phyloP scores from a whole-genome alignment of 2,113 vertebrate genomes.

The Hirundichthys speculiger region DNA sequence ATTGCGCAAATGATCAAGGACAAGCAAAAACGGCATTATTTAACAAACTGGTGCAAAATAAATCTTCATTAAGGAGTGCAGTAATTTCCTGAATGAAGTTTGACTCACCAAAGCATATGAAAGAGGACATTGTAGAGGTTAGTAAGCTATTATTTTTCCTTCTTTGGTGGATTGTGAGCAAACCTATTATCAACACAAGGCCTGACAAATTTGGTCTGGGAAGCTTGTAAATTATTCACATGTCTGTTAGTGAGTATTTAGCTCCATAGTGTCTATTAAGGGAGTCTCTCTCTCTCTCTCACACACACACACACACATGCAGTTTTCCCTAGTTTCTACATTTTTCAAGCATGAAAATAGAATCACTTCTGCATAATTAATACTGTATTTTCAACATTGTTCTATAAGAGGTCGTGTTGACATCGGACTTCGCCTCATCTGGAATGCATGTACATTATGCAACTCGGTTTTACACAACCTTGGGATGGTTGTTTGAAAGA shows the following conservation, averaged over 20 bases:
- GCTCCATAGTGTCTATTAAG: slow-evolving; percentile 22
- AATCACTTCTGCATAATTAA: slow-evolving; percentile 31
- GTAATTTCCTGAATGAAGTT: no score
- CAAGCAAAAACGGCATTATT: no score
- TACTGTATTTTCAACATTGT: background rate
- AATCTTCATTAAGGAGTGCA: no score
- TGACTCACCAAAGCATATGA: no score
- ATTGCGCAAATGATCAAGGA: no score
- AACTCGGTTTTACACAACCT: slow-evolving; percentile 31
- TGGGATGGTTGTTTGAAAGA: slow-evolving; percentile 30
- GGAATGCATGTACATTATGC: slow-evolving; percentile 37
- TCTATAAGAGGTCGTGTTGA: slow-evolving; percentile 17
- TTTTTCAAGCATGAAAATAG: slow-evolving; percentile 19
- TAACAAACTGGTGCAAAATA: no score
- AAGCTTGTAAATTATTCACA: slow-evolving; percentile 58
- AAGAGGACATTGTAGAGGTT: no score
- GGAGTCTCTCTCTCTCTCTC: no score
- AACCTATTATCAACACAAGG: slow-evolving; percentile 15
- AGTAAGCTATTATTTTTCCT: no score
- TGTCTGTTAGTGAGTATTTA: slow-evolving; percentile 30
- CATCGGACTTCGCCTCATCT: slow-evolving; percentile 13
- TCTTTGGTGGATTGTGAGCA: no score
- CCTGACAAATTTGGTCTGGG: slow-evolving; percentile 31
- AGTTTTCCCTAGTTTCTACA: slow-evolving; percentile 1
- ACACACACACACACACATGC: background rate